Conservation (phyloP, 2,888 invertebrate species). For the Blastobasis adustella region DNA sequence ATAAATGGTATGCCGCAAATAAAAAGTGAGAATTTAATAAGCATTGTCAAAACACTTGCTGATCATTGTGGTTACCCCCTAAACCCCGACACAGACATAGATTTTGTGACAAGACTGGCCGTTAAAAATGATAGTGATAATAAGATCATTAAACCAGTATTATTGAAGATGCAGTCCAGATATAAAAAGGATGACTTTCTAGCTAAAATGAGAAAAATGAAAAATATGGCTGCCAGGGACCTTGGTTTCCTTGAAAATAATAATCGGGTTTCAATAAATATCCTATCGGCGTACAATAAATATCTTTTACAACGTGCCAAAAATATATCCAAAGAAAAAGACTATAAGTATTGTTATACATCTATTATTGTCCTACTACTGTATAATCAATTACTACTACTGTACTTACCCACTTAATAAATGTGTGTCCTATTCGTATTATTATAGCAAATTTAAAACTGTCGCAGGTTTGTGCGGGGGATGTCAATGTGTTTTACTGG, state of each 20-base stretch:
- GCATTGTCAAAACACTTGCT: slow-evolving; percentile 4
- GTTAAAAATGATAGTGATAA: not conserved
- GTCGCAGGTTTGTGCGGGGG: no score
- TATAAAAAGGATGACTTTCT: not conserved
- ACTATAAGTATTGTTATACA: no score
- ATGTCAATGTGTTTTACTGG: no score
- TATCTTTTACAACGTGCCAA: no score
- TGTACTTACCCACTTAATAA: no score
- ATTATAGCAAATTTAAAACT: no score
- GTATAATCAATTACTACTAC: no score
- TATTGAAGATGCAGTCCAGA: not conserved
- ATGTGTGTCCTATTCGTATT: no score
- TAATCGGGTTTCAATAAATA: no score
- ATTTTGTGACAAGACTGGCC: slow-evolving; percentile 3
- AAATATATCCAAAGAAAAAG: no score
- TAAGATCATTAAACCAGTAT: not conserved
- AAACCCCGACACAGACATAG: slow-evolving; percentile 3
- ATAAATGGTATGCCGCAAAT: slow-evolving; percentile 6
- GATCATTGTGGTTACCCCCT: slow-evolving; percentile 1
- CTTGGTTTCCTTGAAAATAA: not conserved
- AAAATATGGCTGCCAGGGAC: not conserved
- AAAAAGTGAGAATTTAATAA: slow-evolving; percentile 7
- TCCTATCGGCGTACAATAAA: no score
- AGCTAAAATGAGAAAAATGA: not conserved
- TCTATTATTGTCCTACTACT: no score